These are phyloP conservation scores for Aricia agestis DNA, from an alignment of 1,140 invertebrate genomes.

Conservation along the genomic window DNA sequence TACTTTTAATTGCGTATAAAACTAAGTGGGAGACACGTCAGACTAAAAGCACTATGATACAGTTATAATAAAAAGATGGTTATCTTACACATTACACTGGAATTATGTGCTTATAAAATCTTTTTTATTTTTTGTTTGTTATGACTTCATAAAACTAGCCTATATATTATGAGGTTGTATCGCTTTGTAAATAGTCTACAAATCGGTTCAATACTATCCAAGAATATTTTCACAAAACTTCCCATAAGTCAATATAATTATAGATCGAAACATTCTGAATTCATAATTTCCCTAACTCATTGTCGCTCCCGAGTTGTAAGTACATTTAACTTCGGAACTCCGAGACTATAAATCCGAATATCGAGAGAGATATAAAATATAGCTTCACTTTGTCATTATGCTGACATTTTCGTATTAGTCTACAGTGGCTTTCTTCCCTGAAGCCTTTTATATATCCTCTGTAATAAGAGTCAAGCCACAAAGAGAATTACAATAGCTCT, in stretches of 20 bases:
- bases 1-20: constrained; percentile 17
- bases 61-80: not conserved
- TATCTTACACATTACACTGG: not conserved
- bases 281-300: constrained; percentile 11
- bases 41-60: not conserved
- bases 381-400: constrained; percentile 19
- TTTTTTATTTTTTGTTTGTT: not conserved
- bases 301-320: constrained; percentile 11
- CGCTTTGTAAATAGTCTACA: too few relatives aligned
- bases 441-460: constrained; percentile 42
- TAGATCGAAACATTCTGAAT: constrained; percentile 13
- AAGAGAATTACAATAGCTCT: constrained; percentile 58
- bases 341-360: constrained; percentile 22
- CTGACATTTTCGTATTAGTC: constrained; percentile 26
- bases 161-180: too few relatives aligned
- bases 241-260: constrained; percentile 4
- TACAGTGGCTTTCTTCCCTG: constrained; percentile 22
- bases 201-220: too few relatives aligned
- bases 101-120: not conserved
- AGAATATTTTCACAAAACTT: too few relatives aligned
- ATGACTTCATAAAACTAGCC: too few relatives aligned
- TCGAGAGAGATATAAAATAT: constrained; percentile 23
- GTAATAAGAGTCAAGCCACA: constrained; percentile 55
- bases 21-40: not conserved
- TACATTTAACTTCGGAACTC: constrained; percentile 21